Conservation (phyloP, 2,888 invertebrate genomes). For the Mechanitis messenoides region DNA sequence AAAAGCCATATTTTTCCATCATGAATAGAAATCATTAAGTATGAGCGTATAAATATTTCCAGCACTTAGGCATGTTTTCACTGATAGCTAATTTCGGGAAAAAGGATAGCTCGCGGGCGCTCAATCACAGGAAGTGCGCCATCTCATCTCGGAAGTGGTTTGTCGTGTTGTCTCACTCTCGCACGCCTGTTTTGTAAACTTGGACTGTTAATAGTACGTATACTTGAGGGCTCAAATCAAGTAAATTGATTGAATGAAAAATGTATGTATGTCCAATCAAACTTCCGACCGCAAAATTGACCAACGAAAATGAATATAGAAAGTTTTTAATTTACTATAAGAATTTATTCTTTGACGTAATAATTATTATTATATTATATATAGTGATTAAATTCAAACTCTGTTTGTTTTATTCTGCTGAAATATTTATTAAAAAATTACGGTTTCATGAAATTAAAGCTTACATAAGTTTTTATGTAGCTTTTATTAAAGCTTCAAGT, state of each 20-base stretch:
- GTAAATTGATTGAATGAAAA: slow-evolving; percentile 56
- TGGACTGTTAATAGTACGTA: slow-evolving; percentile 57
- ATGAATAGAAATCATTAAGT: slow-evolving; percentile 28
- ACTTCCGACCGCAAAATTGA: no score
- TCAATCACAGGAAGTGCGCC: slow-evolving; percentile 78
- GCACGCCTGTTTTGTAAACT: slow-evolving; percentile 56
- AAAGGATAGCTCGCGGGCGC: slow-evolving; percentile 43
- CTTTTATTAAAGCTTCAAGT: no score
- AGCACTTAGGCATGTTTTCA: slow-evolving; percentile 39
- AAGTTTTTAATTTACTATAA: background rate
- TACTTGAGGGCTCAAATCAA: slow-evolving; percentile 57
- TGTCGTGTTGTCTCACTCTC: slow-evolving; percentile 62
- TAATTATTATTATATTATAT: no score
- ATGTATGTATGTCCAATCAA: slow-evolving; percentile 1
- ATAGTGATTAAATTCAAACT: no score
- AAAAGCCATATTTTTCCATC: background rate
- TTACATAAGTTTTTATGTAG: no score
- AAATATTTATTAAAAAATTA: no score
- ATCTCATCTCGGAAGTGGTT: slow-evolving; percentile 78
- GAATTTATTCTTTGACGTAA: no score
- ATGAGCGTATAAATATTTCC: slow-evolving; percentile 32
- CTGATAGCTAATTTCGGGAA: slow-evolving; percentile 44
- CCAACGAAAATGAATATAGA: background rate
- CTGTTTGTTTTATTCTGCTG: no score
- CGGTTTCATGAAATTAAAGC: no score